A percentile compares a stretch with the other conserved stretches of the same genome.
phyloP scores from a whole-genome alignment of 2,113 vertebrate genomes.

The Neopipo cinnamomea region DNA sequence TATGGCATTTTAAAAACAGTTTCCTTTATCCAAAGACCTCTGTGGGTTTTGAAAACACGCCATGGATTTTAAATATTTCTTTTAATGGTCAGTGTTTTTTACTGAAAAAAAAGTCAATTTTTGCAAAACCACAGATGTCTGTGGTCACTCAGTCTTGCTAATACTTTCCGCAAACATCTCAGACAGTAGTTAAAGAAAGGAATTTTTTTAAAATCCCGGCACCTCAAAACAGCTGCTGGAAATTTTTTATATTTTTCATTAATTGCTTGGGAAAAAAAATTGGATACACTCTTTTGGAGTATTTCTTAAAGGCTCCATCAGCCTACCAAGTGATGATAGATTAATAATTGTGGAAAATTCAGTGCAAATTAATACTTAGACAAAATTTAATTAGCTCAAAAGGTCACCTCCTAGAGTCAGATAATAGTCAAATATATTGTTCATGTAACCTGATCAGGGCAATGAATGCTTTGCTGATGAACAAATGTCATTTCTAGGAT shows the following conservation, averaged over 20 bases:
- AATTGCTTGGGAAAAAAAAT: background rate
- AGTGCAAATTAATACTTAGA: background rate
- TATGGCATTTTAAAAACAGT: background rate
- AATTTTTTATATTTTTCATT: background rate
- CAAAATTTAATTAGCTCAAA: background rate
- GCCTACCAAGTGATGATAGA: background rate
- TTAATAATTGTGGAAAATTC: background rate
- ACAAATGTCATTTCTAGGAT: background rate
- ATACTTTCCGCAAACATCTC: background rate
- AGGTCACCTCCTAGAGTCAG: background rate
- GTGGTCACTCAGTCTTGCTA: background rate
- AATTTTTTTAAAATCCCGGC: background rate
- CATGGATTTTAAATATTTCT: background rate
- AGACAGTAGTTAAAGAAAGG: background rate
- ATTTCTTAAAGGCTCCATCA: background rate
- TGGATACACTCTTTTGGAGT: background rate
- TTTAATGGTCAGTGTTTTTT: background rate
- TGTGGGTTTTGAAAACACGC: background rate
- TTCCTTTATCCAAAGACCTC: background rate
- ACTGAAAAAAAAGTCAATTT: background rate
- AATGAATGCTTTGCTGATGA: background rate
- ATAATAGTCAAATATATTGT: background rate
- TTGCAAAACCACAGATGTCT: background rate
- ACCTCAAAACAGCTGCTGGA: background rate
- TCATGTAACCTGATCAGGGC: background rate